A percentile compares a stretch with the other conserved stretches of the same genome.
phyloP scores from a whole-genome alignment of 2,797 vertebrate species.

The Pseudotriccus pelzelni region DNA sequence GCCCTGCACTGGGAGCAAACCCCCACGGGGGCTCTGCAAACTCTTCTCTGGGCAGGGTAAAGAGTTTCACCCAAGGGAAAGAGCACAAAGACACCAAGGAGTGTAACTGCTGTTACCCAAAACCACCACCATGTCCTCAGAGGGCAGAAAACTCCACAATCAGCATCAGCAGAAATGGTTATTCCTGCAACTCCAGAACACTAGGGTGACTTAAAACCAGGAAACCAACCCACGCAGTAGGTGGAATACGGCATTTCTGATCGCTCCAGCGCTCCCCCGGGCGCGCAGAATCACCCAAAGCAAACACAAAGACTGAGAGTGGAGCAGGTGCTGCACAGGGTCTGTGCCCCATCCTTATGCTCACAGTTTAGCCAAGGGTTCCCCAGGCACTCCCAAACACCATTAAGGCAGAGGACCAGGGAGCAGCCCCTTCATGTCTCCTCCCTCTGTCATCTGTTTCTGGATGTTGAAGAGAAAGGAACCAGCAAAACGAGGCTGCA shows the following conservation, averaged over 20 bases:
- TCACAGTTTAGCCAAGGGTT: neutral
- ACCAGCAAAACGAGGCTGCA: neutral
- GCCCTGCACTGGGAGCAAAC: neutral
- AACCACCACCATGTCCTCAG: accelerated
- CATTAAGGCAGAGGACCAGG: accelerated
- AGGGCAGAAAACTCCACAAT: accelerated
- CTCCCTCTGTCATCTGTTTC: neutral
- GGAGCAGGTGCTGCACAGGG: neutral
- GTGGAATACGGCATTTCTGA: neutral
- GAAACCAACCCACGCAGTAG: neutral
- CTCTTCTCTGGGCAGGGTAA: neutral
- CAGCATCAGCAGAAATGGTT: neutral
- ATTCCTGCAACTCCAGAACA: neutral
- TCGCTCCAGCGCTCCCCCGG: accelerated
- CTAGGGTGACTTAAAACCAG: neutral
- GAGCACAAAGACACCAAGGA: neutral
- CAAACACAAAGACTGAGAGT: neutral
- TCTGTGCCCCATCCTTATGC: accelerated
- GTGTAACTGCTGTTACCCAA: neutral
- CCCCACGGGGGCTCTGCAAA: neutral
- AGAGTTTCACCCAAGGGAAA: neutral
- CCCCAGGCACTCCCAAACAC: neutral
- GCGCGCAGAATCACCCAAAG: accelerated
- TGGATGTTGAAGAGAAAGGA: neutral
- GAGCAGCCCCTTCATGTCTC: neutral